A percentile compares a stretch with the other conserved stretches of the same genome.
phyloP scores from a whole-genome alignment of 2,797 vertebrate genomes.

The Myripristis jacobus region DNA sequence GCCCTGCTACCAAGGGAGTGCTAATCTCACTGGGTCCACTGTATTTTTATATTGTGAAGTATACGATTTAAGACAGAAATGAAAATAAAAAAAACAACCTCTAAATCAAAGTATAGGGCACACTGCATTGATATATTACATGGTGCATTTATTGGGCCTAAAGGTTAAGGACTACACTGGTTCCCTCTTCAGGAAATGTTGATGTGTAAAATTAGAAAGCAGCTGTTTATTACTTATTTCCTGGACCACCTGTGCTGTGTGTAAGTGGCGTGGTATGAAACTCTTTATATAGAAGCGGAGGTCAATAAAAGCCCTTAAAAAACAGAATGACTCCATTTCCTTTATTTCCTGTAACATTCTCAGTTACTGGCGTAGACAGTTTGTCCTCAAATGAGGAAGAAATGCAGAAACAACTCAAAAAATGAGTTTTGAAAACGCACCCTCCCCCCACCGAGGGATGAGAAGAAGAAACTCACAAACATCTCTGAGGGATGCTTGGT shows the following conservation, averaged over 20 bases:
- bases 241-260: constrained; percentile 58
- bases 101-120: not conserved
- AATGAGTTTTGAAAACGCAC: constrained; percentile 41
- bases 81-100: not conserved
- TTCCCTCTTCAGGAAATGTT: constrained; percentile 6
- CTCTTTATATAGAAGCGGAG: constrained; percentile 60
- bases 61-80: constrained; percentile 26
- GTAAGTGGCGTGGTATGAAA: constrained; percentile 57
- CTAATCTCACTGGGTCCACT: constrained; percentile 40
- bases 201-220: constrained; percentile 45
- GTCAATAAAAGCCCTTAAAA: constrained; percentile 69
- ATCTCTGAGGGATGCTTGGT: constrained; percentile 60
- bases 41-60: constrained; percentile 68
- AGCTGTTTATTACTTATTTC: constrained; percentile 51
- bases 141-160: constrained; percentile 6
- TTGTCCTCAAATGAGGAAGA: constrained; percentile 46
- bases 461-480: constrained; percentile 43
- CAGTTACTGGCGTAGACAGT: constrained; percentile 27
- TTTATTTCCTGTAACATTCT: constrained; percentile 65
- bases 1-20: constrained; percentile 41
- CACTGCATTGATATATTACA: not conserved
- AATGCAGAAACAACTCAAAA: constrained; percentile 55
- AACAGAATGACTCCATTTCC: constrained; percentile 45
- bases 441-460: constrained; percentile 53
- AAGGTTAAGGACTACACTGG: not conserved